phyloP scores from a whole-genome alignment of 2,888 invertebrate species.

The Drosophila peninsularis region DNA sequence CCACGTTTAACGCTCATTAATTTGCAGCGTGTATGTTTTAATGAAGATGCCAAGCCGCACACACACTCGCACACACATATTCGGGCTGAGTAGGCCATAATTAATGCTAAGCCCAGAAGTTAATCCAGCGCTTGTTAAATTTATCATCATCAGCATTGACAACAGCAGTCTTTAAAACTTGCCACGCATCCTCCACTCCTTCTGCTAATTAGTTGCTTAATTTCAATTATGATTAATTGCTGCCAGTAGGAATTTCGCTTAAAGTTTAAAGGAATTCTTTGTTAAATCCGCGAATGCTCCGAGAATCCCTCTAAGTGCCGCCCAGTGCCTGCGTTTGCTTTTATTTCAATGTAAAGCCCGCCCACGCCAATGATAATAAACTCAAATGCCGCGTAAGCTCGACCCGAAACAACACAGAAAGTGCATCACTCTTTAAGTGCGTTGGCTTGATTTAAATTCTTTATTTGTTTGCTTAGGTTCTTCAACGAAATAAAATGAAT shows the following conservation, averaged over 20 bases:
- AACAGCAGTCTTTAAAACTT: constrained; percentile 13
- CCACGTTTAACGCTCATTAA: constrained; percentile 71
- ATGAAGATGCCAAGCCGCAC: constrained; percentile 63
- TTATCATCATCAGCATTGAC: constrained; percentile 46
- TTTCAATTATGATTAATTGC: constrained; percentile 28
- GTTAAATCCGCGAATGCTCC: neutral
- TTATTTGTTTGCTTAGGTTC: constrained; percentile 25
- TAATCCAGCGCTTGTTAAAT: constrained; percentile 59
- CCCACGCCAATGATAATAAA: constrained; percentile 18
- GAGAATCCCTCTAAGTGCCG: constrained; percentile 5
- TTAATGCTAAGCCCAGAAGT: constrained; percentile 75
- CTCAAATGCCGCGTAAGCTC: constrained; percentile 17
- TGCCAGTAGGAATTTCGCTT: neutral
- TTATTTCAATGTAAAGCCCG: neutral
- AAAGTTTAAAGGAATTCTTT: neutral
- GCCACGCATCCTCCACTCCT: neutral
- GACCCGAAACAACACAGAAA: constrained; percentile 47
- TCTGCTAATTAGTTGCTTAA: constrained; percentile 26
- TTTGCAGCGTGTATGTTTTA: constrained; percentile 73
- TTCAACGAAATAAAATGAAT: constrained; percentile 41
- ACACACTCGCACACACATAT: constrained; percentile 9
- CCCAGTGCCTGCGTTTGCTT: neutral
- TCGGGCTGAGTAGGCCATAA: constrained; percentile 45
- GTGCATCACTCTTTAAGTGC: constrained; percentile 45
- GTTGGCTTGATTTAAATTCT: constrained; percentile 65